A percentile compares a stretch with the other conserved stretches of the same genome.
phyloP scores from a whole-genome alignment of 2,888 invertebrate genomes.

The Ditula angustiorana region DNA sequence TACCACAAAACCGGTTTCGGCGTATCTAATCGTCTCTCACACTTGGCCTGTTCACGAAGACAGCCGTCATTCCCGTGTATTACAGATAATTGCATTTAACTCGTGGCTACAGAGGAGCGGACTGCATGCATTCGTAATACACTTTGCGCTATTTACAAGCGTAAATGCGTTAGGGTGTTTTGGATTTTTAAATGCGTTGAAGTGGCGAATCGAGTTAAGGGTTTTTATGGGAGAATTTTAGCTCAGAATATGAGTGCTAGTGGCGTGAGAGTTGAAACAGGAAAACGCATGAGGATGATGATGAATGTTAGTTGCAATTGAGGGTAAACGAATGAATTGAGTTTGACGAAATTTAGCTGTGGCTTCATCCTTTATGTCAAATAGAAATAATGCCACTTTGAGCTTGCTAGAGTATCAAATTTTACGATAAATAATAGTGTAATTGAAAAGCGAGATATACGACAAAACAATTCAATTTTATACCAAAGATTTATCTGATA shows the following conservation, averaged over 20 bases:
- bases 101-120: constrained; percentile 55
- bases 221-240: background rate
- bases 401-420: too few relatives aligned
- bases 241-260: background rate
- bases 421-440: too few relatives aligned
- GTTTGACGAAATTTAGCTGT: background rate
- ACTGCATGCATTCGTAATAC: constrained; percentile 62
- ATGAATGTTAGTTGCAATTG: background rate
- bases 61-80: constrained; percentile 61
- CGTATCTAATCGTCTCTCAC: background rate
- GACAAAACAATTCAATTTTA: too few relatives aligned
- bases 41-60: constrained; percentile 47
- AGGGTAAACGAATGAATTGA: background rate
- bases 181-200: constrained; percentile 24
- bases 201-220: constrained; percentile 8
- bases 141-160: constrained; percentile 65
- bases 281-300: too few relatives aligned
- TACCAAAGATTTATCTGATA: too few relatives aligned
- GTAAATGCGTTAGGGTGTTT: constrained; percentile 47
- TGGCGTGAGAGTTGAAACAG: too few relatives aligned
- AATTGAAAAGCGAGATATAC: too few relatives aligned
- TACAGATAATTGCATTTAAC: constrained; percentile 70
- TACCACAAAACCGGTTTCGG: background rate
- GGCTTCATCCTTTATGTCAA: background rate
- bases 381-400: too few relatives aligned